Base-by-base conservation (phyloP, 53 echinoderm and acorn worm species). In the Patiria pectinifera region DNA sequence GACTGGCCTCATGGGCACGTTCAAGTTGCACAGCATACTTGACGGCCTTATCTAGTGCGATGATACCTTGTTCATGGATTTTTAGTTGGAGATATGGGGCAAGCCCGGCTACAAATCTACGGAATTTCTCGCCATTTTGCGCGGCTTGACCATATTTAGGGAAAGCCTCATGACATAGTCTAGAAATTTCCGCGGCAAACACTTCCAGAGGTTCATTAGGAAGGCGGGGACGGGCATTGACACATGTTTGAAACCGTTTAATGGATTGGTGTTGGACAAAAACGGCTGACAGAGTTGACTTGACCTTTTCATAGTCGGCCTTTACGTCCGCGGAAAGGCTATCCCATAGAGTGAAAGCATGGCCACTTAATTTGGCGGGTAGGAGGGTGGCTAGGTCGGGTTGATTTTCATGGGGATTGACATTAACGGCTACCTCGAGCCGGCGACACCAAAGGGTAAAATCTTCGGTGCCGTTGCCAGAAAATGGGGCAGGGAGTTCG, bases 201-300 rank as follows among this genome's bases (percentile, higher is more conserved):
- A 94, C 94, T 83, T 96, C 92, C 18, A 94, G 84, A 16, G 91
- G 87, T 63, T 96, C 96, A 23, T 75, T 62, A 13, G 91, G 87
- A 11, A 71, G 23, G 45, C 93, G 71, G 26, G 91, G 86, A 15
- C 93, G 75, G n/a, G n/a, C n/a, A n/a, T n/a, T n/a, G n/a, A n/a
- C n/a, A n/a, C n/a, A n/a, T n/a, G n/a, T n/a, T n/a, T n/a, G n/a
- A n/a, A n/a, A n/a, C n/a, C n/a, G n/a, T n/a, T 21, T 8, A 43
- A 96, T 48, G 3, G 84, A 86, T 2, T 78, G 62, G 12, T 74
- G n/a, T 85, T 76, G 22, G 1, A 76, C 88, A 94, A 92, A 94
- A 11, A 94, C 89, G 6, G 45, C 18, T 3, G 78, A n/a, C 16
- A 94, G 59, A 1, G 74, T 45, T 2, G 59, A 48, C 60, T 94